Base-by-base conservation (phyloP, 1,140 invertebrate species). In the Agrypnia vestita region DNA sequence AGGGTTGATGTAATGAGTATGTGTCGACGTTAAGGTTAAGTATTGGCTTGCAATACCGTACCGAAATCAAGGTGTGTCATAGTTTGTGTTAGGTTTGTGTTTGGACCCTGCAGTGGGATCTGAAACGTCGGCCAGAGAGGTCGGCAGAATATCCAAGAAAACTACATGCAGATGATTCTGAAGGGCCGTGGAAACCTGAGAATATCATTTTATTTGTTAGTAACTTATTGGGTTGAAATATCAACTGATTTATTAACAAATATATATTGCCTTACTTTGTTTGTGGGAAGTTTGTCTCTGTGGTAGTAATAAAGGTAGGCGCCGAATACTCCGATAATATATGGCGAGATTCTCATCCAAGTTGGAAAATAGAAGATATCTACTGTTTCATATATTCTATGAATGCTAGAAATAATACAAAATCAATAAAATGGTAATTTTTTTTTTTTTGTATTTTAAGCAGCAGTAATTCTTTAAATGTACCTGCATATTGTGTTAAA, bases 331-430 rank as follows among this genome's bases (percentile, higher is more conserved):
- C 64, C 64, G 13, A 69, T 46, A 46, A 69, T 8, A 21, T 69
- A 69, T 8, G 64, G 64, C 11, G 64, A 47, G n/a, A 69, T 69
- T 46, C 64, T 69, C 64, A 69, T 69, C 64, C 64, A 69, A 15
- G 64, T 35, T 10, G 64, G 64, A 17, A 12, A 17, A 43, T 69
- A 69, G 64, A 69, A 69, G 7, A 21, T 49, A 47, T 69, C 64
- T 12, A n/a, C 13, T 49, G 64, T 69, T 19, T 69, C 64, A 11
- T 46, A 69, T 47, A 69, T 21, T 11, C 11, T 9, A 43, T 69
- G 64, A 43, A 19, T 46, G 46, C 64, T 69, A 49, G 9, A 69
- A 69, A 69, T 17, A 0, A 69, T 0, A 64, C 13, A 25, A 8
- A 25, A 25, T 6, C 21, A 25, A 51, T 51, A 1, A 51, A 12